Conservation (phyloP, 2,113 vertebrate genomes). For the Marmota monax region DNA sequence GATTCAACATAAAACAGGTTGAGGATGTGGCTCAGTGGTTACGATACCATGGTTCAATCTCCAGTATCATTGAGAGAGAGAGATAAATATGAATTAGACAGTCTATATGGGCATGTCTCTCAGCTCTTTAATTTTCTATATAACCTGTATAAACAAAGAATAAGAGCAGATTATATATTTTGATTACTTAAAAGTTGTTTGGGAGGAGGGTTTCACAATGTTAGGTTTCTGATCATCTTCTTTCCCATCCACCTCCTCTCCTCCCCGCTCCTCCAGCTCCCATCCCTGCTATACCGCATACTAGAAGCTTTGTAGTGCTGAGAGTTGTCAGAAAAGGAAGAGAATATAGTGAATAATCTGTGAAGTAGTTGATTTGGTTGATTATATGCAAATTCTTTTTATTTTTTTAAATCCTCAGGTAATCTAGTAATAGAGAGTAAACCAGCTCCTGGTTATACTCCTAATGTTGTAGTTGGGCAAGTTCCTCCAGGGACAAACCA, state of each 20-base stretch:
- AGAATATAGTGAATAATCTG: conserved; percentile 46
- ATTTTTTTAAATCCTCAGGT: conserved; percentile 87
- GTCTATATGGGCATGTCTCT: not conserved
- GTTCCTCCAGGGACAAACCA: conserved; percentile 93
- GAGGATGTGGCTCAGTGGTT: no score
- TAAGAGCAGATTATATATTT: not conserved
- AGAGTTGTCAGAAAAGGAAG: conserved; percentile 53
- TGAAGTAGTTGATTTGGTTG: conserved; percentile 22
- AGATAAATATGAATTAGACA: not conserved
- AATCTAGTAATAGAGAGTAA: conserved; percentile 98
- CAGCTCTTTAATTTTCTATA: conserved; percentile 55
- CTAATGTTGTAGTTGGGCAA: conserved; percentile 93
- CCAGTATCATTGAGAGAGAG: no score
- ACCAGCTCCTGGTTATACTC: conserved; percentile 91
- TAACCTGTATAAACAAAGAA: conserved; percentile 6
- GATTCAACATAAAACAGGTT: no score
- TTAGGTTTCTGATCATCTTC: conserved; percentile 41
- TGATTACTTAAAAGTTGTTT: not conserved
- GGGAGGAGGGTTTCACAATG: not conserved
- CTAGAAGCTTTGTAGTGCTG: conserved; percentile 40
- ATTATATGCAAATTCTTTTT: conserved; percentile 59
- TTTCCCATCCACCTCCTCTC: not conserved
- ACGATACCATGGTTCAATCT: no score
- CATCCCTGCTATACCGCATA: not conserved
- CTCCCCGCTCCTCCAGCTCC: not conserved